Conservation (phyloP, 2,888 invertebrate genomes). For the Argyresthia albistria region DNA sequence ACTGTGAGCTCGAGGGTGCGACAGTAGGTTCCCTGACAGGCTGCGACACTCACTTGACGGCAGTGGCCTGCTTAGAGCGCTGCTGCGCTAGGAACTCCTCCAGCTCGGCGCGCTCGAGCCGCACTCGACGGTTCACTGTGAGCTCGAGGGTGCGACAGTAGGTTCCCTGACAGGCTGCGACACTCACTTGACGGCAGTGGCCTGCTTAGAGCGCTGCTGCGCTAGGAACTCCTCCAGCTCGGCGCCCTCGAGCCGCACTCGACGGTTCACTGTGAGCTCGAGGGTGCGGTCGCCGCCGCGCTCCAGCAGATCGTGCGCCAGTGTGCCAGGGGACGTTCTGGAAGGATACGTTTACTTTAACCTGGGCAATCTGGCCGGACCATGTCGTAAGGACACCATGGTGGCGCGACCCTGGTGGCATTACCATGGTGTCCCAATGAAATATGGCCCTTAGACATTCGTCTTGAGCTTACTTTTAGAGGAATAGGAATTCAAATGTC, state of each 20-base stretch:
- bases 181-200: constrained; percentile 5
- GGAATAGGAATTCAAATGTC: no score
- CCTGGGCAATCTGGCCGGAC: no score
- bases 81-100: constrained; percentile 76
- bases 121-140: constrained; percentile 75
- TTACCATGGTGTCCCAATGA: no score
- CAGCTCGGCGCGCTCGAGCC: constrained; percentile 78
- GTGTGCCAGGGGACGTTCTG: constrained; percentile 85
- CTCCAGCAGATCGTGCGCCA: constrained; percentile 85
- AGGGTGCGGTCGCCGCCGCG: constrained; percentile 81
- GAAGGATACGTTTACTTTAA: neutral
- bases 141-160: constrained; percentile 29
- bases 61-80: constrained; percentile 21
- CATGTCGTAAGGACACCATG: no score
- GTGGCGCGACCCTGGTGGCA: no score
- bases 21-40: neutral
- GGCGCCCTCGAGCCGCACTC: constrained; percentile 77
- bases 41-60: constrained; percentile 6
- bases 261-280: constrained; percentile 76
- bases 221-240: constrained; percentile 79
- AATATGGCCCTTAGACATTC: no score
- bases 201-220: constrained; percentile 46
- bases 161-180: neutral
- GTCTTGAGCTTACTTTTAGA: no score
- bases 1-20: constrained; percentile 62